A percentile compares a stretch with the other conserved stretches of the same genome.
Evolutionary conservation across 2,888 invertebrate species (phyloP).

Genomic region (Amphipoea lucens): DNA sequence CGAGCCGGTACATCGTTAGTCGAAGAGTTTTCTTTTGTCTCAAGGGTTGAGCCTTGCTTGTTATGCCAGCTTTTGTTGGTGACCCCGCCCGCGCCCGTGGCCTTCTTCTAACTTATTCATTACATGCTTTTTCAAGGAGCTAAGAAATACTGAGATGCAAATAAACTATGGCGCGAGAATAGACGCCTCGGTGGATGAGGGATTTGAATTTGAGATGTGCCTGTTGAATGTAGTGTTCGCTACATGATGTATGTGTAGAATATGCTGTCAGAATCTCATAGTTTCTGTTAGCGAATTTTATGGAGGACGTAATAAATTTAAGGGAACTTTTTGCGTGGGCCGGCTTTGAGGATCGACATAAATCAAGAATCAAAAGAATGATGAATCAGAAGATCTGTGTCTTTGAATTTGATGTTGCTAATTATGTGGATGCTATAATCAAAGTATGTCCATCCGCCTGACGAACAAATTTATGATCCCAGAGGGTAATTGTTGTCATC

Average conservation of each 20-base stretch:
- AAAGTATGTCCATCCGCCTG: not conserved
- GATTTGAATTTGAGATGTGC: conserved; percentile 60
- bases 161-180: conserved; percentile 56
- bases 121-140: conserved; percentile 73
- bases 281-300: conserved; percentile 27
- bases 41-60: conserved; percentile 80
- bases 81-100: conserved; percentile 78
- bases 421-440: not conserved
- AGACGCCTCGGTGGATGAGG: conserved; percentile 48
- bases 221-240: conserved; percentile 49
- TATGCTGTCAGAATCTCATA: conserved; percentile 45
- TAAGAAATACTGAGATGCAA: conserved; percentile 64
- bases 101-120: conserved; percentile 83
- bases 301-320: not conserved
- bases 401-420: not conserved
- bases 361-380: not conserved
- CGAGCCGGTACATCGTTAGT: conserved; percentile 82
- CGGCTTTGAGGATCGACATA: not conserved
- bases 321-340: not conserved
- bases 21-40: conserved; percentile 84
- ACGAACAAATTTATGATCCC: too few species aligned
- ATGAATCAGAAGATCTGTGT: too few species aligned
- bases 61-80: conserved; percentile 80
- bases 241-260: conserved; percentile 42
- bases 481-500: not conserved